Conservation (phyloP, 2,888 invertebrate genomes). For the Pardosa pseudoannulata region DNA sequence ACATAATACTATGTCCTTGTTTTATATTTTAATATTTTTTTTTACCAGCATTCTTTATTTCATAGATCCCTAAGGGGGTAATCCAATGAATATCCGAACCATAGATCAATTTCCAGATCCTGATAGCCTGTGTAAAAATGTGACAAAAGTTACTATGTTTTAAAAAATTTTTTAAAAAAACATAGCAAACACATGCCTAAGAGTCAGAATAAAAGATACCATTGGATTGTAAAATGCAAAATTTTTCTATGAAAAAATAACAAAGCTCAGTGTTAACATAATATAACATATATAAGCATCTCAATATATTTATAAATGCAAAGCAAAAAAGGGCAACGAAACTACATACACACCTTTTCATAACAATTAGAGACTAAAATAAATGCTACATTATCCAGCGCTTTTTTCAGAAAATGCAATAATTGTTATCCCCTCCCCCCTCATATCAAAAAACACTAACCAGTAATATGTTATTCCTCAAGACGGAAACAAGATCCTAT, state of each 20-base stretch:
- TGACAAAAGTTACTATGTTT: background rate
- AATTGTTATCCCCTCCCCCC: too few relatives aligned
- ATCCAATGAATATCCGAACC: conserved; percentile 38
- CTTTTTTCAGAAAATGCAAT: too few relatives aligned
- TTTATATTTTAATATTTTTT: background rate
- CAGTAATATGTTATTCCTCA: background rate
- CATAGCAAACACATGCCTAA: background rate
- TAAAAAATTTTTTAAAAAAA: background rate
- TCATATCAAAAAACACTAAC: background rate
- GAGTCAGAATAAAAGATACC: background rate
- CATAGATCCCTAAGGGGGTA: conserved; percentile 32
- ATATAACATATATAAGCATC: too few relatives aligned
- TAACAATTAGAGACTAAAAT: too few relatives aligned
- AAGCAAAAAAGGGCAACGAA: too few relatives aligned
- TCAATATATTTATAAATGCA: too few relatives aligned
- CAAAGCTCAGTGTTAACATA: too few relatives aligned
- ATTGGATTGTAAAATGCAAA: background rate
- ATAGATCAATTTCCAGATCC: conserved; percentile 42
- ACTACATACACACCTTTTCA: too few relatives aligned
- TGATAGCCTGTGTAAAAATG: conserved; percentile 42
- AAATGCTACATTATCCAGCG: too few relatives aligned
- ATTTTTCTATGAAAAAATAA: background rate
- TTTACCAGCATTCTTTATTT: conserved; percentile 27
- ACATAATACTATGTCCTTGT: background rate
- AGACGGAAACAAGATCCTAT: too few relatives aligned